Conservation (phyloP, 2,113 vertebrate species). For the Capricornis sumatraensis region DNA sequence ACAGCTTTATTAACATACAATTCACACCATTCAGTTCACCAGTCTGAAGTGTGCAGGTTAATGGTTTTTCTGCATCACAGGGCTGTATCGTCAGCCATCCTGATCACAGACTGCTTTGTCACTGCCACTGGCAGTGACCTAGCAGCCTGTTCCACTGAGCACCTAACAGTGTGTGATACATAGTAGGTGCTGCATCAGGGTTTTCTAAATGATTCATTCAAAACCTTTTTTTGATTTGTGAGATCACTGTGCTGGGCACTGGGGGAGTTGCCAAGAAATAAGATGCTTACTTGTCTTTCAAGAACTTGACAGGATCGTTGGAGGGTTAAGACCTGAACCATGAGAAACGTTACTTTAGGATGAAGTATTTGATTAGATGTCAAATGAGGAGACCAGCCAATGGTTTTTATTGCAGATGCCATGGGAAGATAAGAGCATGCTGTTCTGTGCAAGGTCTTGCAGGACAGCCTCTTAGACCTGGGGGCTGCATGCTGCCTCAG, state of each 20-base stretch:
- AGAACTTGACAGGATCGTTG: neutral
- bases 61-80: neutral
- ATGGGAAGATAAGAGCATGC: neutral
- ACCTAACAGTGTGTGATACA: neutral
- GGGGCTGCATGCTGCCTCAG: accelerated
- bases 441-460: neutral
- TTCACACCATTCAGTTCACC: neutral
- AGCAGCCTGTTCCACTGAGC: neutral
- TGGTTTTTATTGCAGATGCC: neutral
- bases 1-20: neutral
- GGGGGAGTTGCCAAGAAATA: neutral
- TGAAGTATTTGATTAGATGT: neutral
- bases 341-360: neutral
- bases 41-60: neutral
- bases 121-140: too few relatives aligned
- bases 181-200: neutral
- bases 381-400: neutral
- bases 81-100: neutral
- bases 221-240: neutral
- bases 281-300: neutral
- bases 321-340: neutral
- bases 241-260: neutral
- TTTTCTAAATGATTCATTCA: neutral
- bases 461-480: neutral
- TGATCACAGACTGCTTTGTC: neutral